Base-by-base conservation (phyloP, 2,888 invertebrate genomes). In the Mantis religiosa region DNA sequence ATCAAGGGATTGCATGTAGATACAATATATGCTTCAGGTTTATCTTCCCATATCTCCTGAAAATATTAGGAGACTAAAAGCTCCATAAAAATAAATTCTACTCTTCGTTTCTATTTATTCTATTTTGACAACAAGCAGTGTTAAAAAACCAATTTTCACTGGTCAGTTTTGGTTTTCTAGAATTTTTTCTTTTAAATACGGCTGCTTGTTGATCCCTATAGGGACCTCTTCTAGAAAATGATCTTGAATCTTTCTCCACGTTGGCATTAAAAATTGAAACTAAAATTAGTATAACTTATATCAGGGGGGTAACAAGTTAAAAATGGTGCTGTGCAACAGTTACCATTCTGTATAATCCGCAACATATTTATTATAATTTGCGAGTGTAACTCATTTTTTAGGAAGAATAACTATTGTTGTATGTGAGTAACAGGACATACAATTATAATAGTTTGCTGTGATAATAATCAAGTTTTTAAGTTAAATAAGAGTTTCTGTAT, bases 1-100 rank as follows among this genome's bases (percentile, higher is more conserved):
- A 94, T 98, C 98, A 89, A 96, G 97, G 92, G 98, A 98, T 94
- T 96, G 96, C 92, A 93, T 89, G 85, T 89, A 89, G 86, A 71
- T 84, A 81, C 4, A 41, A 71, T 71, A 20, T 15, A 71, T 71
- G 6, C 20, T 71, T 54, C 14, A 54, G 20, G 54, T 54, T 15
- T 71, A 71, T 20, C 54, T 87, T n/a, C 54, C 47, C n/a, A n/a
- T 81, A 47, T 20, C 28, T 87, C 54, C 81, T 27, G 12, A 81
- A 3, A 28, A 20, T 12, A 34, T 88, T 27, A 88, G 88, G 83
- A 83, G 34, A 25, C 30, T 34, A 41, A n/a, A 1, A 41, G 12
- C 12, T 20, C 25, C 54, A 20, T 71, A 6, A 20, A 71, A 20
- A 71, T 15, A 71, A 71, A 71, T 71, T 71, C 20, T 71, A 15